Evolutionary conservation across 2,888 invertebrate genomes (phyloP), one percentile per base, ranked within the genome.

Genomic region (Chrysolina haemoptera): DNA sequence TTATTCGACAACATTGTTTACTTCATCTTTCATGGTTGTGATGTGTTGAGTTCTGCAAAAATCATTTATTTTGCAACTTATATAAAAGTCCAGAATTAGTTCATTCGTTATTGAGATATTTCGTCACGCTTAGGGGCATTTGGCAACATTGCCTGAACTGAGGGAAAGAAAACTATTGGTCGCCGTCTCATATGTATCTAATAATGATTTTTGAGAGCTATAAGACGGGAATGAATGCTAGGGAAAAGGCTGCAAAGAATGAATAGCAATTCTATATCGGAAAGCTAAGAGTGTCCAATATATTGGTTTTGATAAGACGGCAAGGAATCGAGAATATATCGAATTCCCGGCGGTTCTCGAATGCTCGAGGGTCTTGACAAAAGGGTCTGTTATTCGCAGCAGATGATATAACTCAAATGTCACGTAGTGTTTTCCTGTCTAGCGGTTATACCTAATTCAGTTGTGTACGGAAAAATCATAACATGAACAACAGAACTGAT

Each of bases 251-350:
- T 50, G 59, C 20, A 63, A 48, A 73, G 22, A 73, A 73, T 64
- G 68, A 59, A 63, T 64, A 50, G 27, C 68, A 73, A 73, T 68
- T 73, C 64, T 64, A 22, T 27, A 46, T 20, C n/a, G 68, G 68
- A 59, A 46, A 35, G 64, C 43, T 12, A 59, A 40, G 64, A 73
- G 63, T 43, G 55, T 68, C 41, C 40, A 50, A 68, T 73, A 73
- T 41, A 43, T 55, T 64, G 48, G 12, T 68, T 59, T 68, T 68
- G 73, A 73, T 73, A 73, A 68, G 68, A 59, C 41, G 40, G 46
- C 55, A 63, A 64, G 73, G 55, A 73, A 73, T 68, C 68, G 73
- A 55, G 63, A 68, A 68, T 64, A 64, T 68, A 65, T 35, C 55
- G 43, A 72, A 72, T 46, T 68, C 22, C 18, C 63, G 40, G 27